Evolutionary conservation across 2,888 invertebrate genomes (phyloP).

Genomic region (Macrosiphum euphorbiae): DNA sequence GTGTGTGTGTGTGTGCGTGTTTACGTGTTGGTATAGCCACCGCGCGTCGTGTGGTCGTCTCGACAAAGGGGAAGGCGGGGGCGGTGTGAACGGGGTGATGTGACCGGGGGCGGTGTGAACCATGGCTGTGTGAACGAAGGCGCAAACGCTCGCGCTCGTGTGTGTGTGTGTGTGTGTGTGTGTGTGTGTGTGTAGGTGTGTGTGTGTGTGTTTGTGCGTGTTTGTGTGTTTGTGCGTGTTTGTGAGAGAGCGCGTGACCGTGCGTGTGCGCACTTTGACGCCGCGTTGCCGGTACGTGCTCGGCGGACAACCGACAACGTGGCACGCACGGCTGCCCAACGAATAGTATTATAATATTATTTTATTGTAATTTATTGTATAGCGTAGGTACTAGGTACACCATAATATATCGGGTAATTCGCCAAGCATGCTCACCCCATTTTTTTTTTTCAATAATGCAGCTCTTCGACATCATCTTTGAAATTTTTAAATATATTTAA

Average conservation of each 20-base stretch:
- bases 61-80: background rate
- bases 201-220: slow-evolving; percentile 27
- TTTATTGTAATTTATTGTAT: background rate
- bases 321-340: slow-evolving; percentile 12
- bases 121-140: background rate
- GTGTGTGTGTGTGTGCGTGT: background rate
- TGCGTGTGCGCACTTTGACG: slow-evolving; percentile 59
- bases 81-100: background rate
- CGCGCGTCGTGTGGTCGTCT: background rate
- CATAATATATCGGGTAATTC: background rate
- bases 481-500: background rate
- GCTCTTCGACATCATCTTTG: background rate
- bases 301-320: slow-evolving; percentile 49
- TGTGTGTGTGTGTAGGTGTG: background rate
- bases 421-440: background rate
- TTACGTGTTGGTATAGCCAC: background rate
- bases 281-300: slow-evolving; percentile 58
- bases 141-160: background rate
- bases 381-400: background rate
- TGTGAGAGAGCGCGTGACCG: background rate
- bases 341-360: background rate
- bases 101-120: background rate
- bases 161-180: slow-evolving; percentile 17
- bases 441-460: background rate
- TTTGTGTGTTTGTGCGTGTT: slow-evolving; percentile 6